Evolutionary conservation across 1,140 invertebrate species (phyloP).

Genomic region (Procambarus clarkii): DNA sequence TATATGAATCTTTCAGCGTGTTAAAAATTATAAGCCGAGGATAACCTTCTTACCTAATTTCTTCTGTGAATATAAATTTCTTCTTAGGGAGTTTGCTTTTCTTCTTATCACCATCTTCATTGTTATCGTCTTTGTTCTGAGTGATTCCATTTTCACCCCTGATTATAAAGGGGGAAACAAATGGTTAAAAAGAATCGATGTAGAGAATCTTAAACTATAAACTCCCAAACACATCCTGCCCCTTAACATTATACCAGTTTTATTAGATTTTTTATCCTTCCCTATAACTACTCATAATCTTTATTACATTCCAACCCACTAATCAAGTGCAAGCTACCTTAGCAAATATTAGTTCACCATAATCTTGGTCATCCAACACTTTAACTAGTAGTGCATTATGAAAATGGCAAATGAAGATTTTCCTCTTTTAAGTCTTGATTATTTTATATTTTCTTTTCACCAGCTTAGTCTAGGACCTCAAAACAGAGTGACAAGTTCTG

Average conservation of each 20-base stretch:
- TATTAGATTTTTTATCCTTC: background rate
- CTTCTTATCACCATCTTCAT: constrained; percentile 74
- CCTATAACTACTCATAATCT: background rate
- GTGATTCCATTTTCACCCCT: constrained; percentile 75
- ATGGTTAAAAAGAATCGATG: background rate
- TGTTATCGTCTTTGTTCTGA: constrained; percentile 73
- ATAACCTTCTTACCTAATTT: constrained; percentile 77
- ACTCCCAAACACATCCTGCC: too few relatives aligned
- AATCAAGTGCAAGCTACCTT: too few relatives aligned
- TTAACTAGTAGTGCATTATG: background rate
- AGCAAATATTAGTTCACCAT: background rate
- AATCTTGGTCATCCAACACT: background rate
- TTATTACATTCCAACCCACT: background rate
- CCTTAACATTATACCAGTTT: too few relatives aligned
- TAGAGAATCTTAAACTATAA: too few relatives aligned
- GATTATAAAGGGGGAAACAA: constrained; percentile 73
- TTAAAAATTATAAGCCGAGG: too few relatives aligned
- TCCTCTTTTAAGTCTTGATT: too few relatives aligned
- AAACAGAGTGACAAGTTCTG: too few relatives aligned
- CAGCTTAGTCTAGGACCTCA: too few relatives aligned
- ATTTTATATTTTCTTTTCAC: too few relatives aligned
- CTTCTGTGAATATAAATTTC: constrained; percentile 79
- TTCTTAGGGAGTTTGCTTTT: constrained; percentile 78
- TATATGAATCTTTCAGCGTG: too few relatives aligned
- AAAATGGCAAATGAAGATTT: background rate